Base-by-base conservation (phyloP, 92 coral and sea anemone genomes). In the Epizoanthus stellaris region DNA sequence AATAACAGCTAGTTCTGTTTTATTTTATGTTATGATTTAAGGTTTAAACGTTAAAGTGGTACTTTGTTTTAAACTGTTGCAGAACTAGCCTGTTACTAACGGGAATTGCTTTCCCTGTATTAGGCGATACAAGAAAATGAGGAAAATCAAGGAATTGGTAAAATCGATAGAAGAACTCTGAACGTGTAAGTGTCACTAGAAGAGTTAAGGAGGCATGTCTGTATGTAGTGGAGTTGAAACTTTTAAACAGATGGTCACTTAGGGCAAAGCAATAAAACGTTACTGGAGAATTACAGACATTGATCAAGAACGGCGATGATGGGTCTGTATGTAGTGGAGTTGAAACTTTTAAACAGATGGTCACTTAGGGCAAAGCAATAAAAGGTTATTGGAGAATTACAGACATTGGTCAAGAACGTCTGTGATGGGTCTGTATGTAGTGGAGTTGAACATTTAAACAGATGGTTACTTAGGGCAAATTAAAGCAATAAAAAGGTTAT, bases 121-220 rank as follows among this genome's bases (percentile, higher is more conserved):
- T 52, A 79, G 83, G 85, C 94, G 58, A 68, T 77, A 15, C 82
- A 71, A 13, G 85, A 81, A 80, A 90, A 93, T 39, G 91, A 87
- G 71, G 91, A 93, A 81, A 91, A 82, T 20, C 95, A 94, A 0
- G 73, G 77, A 7, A 86, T 80, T 60, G 93, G 83, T 53, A 89
- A 73, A 76, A 85, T 86, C 4, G 98, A 93, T 76, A 74, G 81
- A 70, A 91, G 80, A 77, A 87, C 82, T 49, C 75, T 93, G 0
- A 4, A 49, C 20, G 70, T 63, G 83, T 79, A 63, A 79, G 83
- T 79, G 20, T 38, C 59, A 36, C 68, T 6, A 60, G 13, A 6
- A 5, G 0, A 1, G 21, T 67, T 67, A 6, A 36, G 17, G 36
- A 67, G 16, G 34, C 21, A 25, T 7, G 6, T 20, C 36, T 34